These are phyloP conservation scores for Galagoides demidoff DNA, from an alignment of 2,797 vertebrate genomes.

Conservation along the genomic window DNA sequence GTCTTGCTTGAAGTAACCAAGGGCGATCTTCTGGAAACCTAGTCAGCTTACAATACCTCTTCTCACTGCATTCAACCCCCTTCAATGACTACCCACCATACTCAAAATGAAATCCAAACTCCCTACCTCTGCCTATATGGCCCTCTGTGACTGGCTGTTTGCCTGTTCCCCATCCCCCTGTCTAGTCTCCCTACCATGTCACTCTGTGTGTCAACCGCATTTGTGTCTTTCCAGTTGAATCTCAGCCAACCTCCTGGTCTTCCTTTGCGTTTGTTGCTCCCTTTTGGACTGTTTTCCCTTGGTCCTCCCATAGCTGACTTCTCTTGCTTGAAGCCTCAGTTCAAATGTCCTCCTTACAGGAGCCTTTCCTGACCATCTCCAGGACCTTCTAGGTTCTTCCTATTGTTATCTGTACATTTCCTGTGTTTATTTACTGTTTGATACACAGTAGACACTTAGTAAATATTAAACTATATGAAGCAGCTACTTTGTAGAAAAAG, in stretches of 20 bases:
- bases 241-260: background rate
- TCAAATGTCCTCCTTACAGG: slow-evolving; percentile 12
- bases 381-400: slow-evolving; percentile 10
- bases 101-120: slow-evolving; percentile 39
- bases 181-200: background rate
- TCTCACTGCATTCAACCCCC: background rate
- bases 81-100: background rate
- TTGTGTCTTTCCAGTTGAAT: background rate
- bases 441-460: background rate
- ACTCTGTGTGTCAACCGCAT: background rate
- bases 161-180: background rate
- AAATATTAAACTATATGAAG: slow-evolving; percentile 8
- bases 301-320: background rate
- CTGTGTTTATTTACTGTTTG: slow-evolving; percentile 36
- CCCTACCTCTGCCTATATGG: background rate
- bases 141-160: background rate
- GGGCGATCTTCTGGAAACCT: background rate
- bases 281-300: background rate
- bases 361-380: background rate
- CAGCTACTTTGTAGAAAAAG: background rate
- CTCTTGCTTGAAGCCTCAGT: background rate
- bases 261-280: slow-evolving; percentile 7
- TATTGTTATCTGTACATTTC: background rate
- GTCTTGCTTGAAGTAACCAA: background rate
- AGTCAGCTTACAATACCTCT: background rate